Percentiles rank a stretch among this genome's conserved stretches.
These are phyloP conservation scores for Smittia aterrima DNA, from an alignment of 2,888 invertebrate species.

Conservation along the genomic window DNA sequence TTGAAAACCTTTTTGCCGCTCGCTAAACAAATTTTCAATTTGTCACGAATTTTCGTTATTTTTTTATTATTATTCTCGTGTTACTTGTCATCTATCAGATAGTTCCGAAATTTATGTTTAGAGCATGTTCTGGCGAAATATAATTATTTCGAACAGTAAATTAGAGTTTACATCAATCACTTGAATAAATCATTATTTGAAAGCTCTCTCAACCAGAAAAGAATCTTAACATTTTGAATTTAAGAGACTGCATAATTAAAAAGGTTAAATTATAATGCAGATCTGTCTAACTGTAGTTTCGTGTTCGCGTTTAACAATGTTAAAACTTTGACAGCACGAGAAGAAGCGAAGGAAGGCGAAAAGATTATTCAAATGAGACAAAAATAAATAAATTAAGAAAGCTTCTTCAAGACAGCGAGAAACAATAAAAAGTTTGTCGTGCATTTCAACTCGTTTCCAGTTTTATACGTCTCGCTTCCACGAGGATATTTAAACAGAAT, in stretches of 20 bases:
- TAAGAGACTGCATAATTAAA: background rate
- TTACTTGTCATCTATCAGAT: no score
- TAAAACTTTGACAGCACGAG: background rate
- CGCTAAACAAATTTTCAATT: slow-evolving; percentile 1
- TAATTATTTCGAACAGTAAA: no score
- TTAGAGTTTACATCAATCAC: no score
- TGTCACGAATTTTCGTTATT: background rate
- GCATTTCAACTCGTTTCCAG: slow-evolving; percentile 20
- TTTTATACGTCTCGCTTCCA: background rate
- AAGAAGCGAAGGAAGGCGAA: background rate
- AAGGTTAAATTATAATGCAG: background rate
- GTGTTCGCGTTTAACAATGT: slow-evolving; percentile 17
- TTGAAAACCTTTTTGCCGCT: background rate
- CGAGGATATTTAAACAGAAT: background rate
- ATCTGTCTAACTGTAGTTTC: slow-evolving; percentile 4
- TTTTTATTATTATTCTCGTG: no score
- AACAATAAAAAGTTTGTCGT: slow-evolving; percentile 36
- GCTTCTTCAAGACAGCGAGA: slow-evolving; percentile 10
- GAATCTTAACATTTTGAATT: no score
- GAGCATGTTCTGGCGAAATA: no score
- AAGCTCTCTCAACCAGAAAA: no score
- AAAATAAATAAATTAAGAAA: slow-evolving; percentile 38
- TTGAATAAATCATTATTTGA: no score
- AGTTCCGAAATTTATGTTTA: no score
- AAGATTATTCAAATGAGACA: slow-evolving; percentile 38